A percentile compares a stretch with the other conserved stretches of the same genome.
Conservation (phyloP, 2,113 vertebrate species). For the Myrmecobius fasciatus region DNA sequence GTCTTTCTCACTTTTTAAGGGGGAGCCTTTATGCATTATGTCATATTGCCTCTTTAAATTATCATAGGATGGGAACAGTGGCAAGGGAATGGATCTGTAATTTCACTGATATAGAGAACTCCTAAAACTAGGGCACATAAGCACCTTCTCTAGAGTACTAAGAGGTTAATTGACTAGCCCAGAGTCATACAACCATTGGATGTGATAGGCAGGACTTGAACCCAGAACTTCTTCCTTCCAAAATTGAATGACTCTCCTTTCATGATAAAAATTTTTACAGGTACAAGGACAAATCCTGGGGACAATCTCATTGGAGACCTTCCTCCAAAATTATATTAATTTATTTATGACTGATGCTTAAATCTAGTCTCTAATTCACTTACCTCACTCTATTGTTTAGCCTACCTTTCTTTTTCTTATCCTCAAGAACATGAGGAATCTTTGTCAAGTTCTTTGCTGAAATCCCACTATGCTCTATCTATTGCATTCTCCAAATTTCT, state of each 20-base stretch:
- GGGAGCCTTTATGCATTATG: not conserved
- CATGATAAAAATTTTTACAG: not conserved
- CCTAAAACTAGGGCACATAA: not conserved
- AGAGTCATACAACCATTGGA: not conserved
- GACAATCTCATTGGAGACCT: not conserved
- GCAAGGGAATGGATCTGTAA: not conserved
- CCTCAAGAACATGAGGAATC: no score
- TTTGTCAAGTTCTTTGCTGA: not conserved
- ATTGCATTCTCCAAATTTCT: not conserved
- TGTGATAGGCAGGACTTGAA: not conserved
- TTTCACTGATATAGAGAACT: not conserved
- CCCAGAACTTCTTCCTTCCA: not conserved
- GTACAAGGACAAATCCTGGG: not conserved
- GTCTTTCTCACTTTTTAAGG: not conserved
- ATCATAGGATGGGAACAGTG: not conserved
- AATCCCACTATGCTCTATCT: not conserved
- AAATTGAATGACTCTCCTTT: not conserved
- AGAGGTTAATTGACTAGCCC: not conserved
- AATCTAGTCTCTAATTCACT: not conserved
- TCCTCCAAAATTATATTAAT: not conserved
- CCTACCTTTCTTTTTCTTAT: not conserved
- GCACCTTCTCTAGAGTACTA: not conserved
- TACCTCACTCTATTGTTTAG: not conserved
- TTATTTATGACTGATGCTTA: not conserved
- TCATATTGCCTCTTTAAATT: slow-evolving; percentile 2